Evolutionary conservation across 2,113 vertebrate genomes (phyloP).

Genomic region (Psammodynastes pulverulentus): DNA sequence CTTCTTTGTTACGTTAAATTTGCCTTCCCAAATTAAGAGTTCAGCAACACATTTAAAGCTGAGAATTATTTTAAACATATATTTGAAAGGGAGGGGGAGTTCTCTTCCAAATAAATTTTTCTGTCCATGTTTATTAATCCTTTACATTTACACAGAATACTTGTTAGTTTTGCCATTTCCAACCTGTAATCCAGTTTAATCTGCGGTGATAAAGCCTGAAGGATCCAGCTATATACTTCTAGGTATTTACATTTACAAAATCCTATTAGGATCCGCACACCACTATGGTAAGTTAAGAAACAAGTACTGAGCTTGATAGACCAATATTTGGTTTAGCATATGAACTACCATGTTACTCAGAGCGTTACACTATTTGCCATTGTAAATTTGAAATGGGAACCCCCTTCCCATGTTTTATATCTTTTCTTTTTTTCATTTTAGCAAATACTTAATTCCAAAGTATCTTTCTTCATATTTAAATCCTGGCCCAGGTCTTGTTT

Average conservation of each 20-base stretch:
- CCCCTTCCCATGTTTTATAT: background rate
- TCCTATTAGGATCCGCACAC: background rate
- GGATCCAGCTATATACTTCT: background rate
- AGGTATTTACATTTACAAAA: background rate
- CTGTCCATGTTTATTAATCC: background rate
- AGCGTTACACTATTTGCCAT: background rate
- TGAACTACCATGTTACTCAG: slow-evolving; percentile 18
- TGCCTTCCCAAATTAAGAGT: background rate
- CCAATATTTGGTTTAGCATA: background rate
- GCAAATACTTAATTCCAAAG: background rate
- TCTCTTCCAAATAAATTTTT: background rate
- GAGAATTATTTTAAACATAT: background rate
- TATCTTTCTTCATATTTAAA: background rate
- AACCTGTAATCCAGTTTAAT: background rate
- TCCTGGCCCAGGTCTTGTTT: background rate
- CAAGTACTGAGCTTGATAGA: background rate
- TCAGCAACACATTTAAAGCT: background rate
- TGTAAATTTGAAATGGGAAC: background rate
- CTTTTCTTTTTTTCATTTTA: background rate
- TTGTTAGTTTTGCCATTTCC: background rate
- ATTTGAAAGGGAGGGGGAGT: no score
- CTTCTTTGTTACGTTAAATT: background rate
- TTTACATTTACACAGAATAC: background rate
- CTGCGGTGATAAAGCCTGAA: background rate
- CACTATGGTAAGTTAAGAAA: background rate